Conservation (phyloP, 2,113 vertebrate species). For the Barbus barbus region DNA sequence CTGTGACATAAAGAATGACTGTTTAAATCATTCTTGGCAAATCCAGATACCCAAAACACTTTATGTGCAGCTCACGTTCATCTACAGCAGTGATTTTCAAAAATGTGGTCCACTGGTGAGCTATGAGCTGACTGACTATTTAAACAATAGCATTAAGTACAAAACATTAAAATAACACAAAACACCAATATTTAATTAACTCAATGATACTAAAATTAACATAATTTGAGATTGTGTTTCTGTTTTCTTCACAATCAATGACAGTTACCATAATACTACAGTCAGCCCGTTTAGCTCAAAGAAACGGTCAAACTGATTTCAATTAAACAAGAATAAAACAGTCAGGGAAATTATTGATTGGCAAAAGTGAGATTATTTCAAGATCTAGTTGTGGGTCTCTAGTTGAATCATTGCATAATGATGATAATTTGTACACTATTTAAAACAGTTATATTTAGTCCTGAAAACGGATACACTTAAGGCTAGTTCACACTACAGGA, state of each 20-base stretch:
- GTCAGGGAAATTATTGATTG: background rate
- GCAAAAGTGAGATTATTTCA: background rate
- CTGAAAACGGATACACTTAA: background rate
- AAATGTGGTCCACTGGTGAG: background rate
- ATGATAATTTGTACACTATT: background rate
- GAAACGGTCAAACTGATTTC: background rate
- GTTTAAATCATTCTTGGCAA: background rate
- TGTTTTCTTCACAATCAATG: background rate
- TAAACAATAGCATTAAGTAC: background rate
- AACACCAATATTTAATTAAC: background rate
- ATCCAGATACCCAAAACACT: background rate
- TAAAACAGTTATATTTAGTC: background rate
- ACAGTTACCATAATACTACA: background rate
- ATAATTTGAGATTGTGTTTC: background rate
- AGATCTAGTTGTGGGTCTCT: too few species aligned
- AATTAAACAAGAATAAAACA: background rate
- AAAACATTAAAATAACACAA: background rate
- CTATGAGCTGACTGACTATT: background rate
- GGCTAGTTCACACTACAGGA: too few species aligned
- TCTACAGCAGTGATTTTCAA: background rate
- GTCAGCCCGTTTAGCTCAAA: background rate
- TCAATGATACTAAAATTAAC: background rate
- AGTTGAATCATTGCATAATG: background rate
- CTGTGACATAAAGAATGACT: constrained; percentile 58
- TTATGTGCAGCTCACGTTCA: background rate